Conservation (phyloP, 2,888 invertebrate species). For the Oligia fasciuncula region DNA sequence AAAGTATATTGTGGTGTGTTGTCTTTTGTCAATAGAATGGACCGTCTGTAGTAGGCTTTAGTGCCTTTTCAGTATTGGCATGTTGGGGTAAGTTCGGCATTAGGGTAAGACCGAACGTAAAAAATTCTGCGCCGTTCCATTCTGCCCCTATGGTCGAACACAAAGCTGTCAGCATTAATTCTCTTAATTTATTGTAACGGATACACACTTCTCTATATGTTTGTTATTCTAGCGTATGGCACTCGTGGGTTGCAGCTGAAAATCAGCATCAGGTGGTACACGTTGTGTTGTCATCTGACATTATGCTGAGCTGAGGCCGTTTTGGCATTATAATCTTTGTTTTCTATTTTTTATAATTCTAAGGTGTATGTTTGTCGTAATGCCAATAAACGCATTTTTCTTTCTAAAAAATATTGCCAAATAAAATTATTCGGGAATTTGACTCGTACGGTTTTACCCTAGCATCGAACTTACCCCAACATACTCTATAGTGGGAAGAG, state of each 20-base stretch:
- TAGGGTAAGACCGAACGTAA: background rate
- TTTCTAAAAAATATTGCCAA: background rate
- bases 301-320: background rate
- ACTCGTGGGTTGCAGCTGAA: too few species aligned
- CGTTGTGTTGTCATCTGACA: background rate
- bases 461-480: background rate
- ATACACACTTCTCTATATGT: too few species aligned
- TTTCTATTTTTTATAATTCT: too few species aligned
- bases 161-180: background rate
- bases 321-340: background rate
- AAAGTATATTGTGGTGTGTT: background rate
- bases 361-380: too few species aligned
- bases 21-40: background rate
- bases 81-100: background rate
- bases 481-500: background rate
- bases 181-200: too few species aligned
- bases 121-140: too few species aligned
- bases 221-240: too few species aligned
- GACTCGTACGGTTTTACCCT: background rate
- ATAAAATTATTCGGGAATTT: background rate
- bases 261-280: too few species aligned
- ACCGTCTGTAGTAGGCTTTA: background rate
- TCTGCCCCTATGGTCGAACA: background rate
- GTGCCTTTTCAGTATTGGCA: background rate
- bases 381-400: too few species aligned